Evolutionary conservation across 2,113 vertebrate species (phyloP).

Genomic region (Xyrauchen texanus): DNA sequence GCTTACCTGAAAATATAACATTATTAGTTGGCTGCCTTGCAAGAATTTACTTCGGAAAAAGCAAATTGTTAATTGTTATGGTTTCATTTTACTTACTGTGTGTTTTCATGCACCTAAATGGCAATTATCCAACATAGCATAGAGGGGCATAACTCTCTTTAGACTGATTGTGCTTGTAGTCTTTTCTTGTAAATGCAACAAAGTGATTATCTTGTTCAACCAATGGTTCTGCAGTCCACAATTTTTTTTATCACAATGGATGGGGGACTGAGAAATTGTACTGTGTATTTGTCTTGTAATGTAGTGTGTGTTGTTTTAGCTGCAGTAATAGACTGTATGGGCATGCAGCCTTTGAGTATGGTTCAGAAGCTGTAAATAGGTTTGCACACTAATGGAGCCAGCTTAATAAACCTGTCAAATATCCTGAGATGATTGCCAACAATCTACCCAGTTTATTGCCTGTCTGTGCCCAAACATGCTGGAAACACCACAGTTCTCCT

Average conservation of each 20-base stretch:
- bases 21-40: too few relatives aligned
- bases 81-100: neutral
- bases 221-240: slow-evolving; percentile 26
- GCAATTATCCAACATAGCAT: neutral
- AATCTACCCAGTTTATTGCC: slow-evolving; percentile 37
- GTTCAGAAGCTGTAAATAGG: slow-evolving; percentile 67
- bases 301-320: slow-evolving; percentile 70
- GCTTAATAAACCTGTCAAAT: slow-evolving; percentile 64
- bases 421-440: slow-evolving; percentile 17
- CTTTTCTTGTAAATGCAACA: neutral
- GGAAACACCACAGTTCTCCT: neutral
- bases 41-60: too few relatives aligned
- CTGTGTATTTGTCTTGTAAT: slow-evolving; percentile 71
- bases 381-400: slow-evolving; percentile 46
- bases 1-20: too few relatives aligned
- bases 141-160: neutral
- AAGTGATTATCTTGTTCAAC: neutral
- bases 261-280: slow-evolving; percentile 50
- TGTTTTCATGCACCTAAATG: neutral
- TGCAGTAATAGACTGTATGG: slow-evolving; percentile 55
- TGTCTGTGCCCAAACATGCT: slow-evolving; percentile 31
- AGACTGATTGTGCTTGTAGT: slow-evolving; percentile 2
- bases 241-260: slow-evolving; percentile 32
- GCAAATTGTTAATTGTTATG: too few relatives aligned
- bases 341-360: slow-evolving; percentile 56